Base-by-base conservation (phyloP, 2,888 invertebrate genomes). In the Dryobotodes eremita region DNA sequence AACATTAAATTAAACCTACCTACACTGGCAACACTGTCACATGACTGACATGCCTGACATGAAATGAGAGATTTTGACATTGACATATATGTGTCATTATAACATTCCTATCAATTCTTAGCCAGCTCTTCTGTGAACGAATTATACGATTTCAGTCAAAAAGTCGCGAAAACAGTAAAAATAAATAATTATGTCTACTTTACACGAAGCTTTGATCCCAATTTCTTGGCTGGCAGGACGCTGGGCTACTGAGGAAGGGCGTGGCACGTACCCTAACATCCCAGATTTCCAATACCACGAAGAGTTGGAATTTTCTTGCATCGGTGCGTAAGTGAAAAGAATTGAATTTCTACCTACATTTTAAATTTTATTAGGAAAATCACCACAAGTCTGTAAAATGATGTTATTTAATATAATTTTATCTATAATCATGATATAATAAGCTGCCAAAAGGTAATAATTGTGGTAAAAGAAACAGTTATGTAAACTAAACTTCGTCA, bases 191-290 rank as follows among this genome's bases (percentile, higher is more conserved):
- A 83, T 86, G 76, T 77, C 87, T 50, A 11, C 55, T 71, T 64
- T 95, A 90, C 97, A 97, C 69, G 97, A 97, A 80, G 95, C 96
- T n/a, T 71, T 98, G 59, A 94, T 94, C 82, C 97, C 97, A 0
- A 89, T 98, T 82, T 91, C 95, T 1, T 98, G 97, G 97, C 92
- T 98, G 11, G 93, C 97, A 59, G 98, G 98, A 7, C 96, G 94
- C 50, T 98, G 98, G 98, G 91, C 89, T 77, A 97, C 97, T 0
- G 92, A 95, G 65, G 91, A 92, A 53, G 98, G 97, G 0, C 89
- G 90, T 48, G 98, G 97, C 53, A 91, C 92, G 71, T 98, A 95
- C 90, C 98, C 98, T 0, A 97, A 97, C 36, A 97, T 98, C 74
- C 93, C 96, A 13, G 94, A 97, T 1, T 97, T 98, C 82, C 88